Evolutionary conservation across 2,113 vertebrate genomes (phyloP).

Genomic region (Beaufortia kweichowensis): DNA sequence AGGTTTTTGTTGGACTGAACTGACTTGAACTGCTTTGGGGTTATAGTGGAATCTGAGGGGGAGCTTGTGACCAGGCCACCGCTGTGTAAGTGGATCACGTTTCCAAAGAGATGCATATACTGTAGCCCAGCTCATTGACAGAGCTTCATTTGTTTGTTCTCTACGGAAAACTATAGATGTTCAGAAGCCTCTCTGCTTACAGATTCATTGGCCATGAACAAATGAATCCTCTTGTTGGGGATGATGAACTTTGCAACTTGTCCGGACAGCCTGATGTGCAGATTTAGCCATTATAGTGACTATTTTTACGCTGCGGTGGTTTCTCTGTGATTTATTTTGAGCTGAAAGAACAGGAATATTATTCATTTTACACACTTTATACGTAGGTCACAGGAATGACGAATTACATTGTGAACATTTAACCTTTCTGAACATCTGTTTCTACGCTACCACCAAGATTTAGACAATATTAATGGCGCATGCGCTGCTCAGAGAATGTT

Average conservation of each 20-base stretch:
- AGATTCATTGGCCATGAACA: constrained; percentile 14
- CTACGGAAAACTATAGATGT: constrained; percentile 4
- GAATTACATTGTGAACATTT: too few relatives aligned
- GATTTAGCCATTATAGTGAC: neutral
- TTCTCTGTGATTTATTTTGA: neutral
- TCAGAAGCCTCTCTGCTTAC: constrained; percentile 22
- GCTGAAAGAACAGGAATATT: neutral
- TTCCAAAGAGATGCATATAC: constrained; percentile 24
- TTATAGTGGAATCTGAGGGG: constrained; percentile 16
- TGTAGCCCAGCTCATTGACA: constrained; percentile 31
- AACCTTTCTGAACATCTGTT: neutral
- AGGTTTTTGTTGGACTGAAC: neutral
- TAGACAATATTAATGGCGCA: constrained; percentile 28
- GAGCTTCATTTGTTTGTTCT: constrained; percentile 17
- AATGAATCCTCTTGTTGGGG: neutral
- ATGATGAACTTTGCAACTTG: neutral
- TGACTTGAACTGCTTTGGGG: constrained; percentile 1
- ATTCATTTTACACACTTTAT: neutral
- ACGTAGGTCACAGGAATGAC: neutral
- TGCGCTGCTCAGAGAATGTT: constrained; percentile 38
- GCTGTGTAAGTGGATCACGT: constrained; percentile 21
- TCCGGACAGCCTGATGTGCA: neutral
- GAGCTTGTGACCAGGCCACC: constrained; percentile 18
- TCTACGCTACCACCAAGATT: neutral
- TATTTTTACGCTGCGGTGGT: neutral